Conservation (phyloP, 2,113 vertebrate species). For the Carassius gibelio region DNA sequence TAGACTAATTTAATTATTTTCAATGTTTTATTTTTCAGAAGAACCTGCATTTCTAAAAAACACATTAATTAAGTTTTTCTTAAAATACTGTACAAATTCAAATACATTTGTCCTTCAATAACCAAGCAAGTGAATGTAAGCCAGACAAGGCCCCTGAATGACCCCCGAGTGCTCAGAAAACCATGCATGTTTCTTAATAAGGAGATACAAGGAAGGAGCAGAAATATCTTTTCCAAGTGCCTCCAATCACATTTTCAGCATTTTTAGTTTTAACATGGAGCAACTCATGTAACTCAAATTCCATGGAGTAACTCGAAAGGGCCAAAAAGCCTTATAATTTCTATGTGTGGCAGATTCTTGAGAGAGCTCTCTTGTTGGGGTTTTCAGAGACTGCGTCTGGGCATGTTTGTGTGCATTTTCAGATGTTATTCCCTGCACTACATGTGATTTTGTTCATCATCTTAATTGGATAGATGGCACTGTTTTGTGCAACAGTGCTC, state of each 20-base stretch:
- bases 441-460: conserved; percentile 35
- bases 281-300: conserved; percentile 1
- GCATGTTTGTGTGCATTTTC: background rate
- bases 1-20: background rate
- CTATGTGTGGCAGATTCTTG: conserved; percentile 8
- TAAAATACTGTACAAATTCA: background rate
- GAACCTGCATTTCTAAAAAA: background rate
- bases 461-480: conserved; percentile 45
- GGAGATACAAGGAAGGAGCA: background rate
- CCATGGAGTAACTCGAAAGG: conserved; percentile 12
- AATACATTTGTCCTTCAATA: background rate
- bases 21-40: background rate
- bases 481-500: conserved; percentile 49
- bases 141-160: background rate
- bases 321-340: background rate
- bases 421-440: background rate
- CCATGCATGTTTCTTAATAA: background rate
- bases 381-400: conserved; percentile 5
- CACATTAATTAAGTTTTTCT: background rate
- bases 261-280: background rate
- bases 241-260: background rate
- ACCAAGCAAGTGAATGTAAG: background rate
- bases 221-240: background rate
- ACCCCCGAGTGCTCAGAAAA: background rate
- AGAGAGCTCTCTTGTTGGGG: conserved; percentile 8